Evolutionary conservation across 2,113 vertebrate genomes (phyloP).

Genomic region (Thalassarche chlororhynchos): DNA sequence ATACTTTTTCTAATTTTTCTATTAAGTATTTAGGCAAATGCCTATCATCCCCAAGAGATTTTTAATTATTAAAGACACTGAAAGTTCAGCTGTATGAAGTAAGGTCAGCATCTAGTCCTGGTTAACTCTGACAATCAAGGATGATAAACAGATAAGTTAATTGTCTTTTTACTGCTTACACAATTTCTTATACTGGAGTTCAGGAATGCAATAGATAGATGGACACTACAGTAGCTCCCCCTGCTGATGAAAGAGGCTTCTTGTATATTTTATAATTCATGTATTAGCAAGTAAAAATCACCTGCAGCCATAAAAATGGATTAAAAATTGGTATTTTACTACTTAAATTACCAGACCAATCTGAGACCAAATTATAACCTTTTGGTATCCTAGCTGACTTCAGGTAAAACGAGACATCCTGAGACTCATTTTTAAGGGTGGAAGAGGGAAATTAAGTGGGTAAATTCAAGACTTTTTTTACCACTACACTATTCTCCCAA

Average conservation of each 20-base stretch:
- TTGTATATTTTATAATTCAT: neutral
- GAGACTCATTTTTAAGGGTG: neutral
- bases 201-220: neutral
- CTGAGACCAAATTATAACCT: neutral
- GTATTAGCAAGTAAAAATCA: neutral
- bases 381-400: neutral
- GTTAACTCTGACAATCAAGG: neutral
- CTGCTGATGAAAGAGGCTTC: slow-evolving; percentile 45
- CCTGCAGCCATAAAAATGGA: neutral
- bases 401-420: accelerated
- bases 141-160: neutral
- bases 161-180: neutral
- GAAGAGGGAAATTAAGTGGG: neutral
- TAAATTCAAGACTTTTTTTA: neutral
- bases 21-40: neutral
- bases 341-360: neutral
- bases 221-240: slow-evolving; percentile 51
- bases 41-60: neutral
- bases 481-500: accelerated
- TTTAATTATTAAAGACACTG: slow-evolving; percentile 54
- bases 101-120: neutral
- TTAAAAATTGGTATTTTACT: neutral
- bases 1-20: neutral
- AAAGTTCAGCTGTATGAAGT: slow-evolving; percentile 39
- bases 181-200: neutral